A percentile compares a stretch with the other conserved stretches of the same genome.
Conservation (phyloP, 2,797 vertebrate species). For the Setipinna tenuifilis region DNA sequence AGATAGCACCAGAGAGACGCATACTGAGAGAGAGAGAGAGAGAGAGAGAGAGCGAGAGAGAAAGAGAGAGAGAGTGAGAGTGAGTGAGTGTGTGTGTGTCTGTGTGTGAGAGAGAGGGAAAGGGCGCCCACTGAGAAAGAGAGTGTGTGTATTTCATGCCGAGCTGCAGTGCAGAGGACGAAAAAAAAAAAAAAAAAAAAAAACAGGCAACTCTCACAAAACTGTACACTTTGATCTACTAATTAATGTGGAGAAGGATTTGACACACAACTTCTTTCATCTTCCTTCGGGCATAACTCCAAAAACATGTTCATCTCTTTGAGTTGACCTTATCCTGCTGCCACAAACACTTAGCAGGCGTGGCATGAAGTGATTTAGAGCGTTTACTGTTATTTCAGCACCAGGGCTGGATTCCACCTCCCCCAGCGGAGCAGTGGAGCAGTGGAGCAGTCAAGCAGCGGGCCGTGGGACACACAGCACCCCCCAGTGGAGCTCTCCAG, state of each 20-base stretch:
- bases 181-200: not conserved
- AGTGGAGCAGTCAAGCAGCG: not conserved
- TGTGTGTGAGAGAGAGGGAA: not conserved
- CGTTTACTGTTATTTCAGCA: slow-evolving; percentile 15
- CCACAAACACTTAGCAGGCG: not conserved
- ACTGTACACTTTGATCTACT: slow-evolving; percentile 69
- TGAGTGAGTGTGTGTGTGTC: not conserved
- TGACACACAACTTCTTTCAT: slow-evolving; percentile 48
- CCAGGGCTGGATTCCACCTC: not conserved
- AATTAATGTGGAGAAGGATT: slow-evolving; percentile 68
- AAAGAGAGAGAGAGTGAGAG: too few relatives aligned
- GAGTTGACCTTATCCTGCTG: not conserved
- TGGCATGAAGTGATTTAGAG: slow-evolving; percentile 9
- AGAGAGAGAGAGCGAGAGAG: too few relatives aligned
- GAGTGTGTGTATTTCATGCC: slow-evolving; percentile 9
- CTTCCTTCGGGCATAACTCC: not conserved
- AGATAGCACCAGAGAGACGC: too few relatives aligned
- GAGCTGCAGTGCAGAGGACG: not conserved
- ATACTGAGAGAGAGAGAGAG: too few relatives aligned
- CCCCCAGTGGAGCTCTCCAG: too few relatives aligned
- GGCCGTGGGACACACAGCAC: too few relatives aligned
- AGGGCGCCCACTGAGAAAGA: not conserved
- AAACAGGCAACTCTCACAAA: slow-evolving; percentile 8
- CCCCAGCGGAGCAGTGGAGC: not conserved
- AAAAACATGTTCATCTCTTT: slow-evolving; percentile 18